Conservation (phyloP, 2,797 vertebrate species). For the Brotogeris chrysoptera region DNA sequence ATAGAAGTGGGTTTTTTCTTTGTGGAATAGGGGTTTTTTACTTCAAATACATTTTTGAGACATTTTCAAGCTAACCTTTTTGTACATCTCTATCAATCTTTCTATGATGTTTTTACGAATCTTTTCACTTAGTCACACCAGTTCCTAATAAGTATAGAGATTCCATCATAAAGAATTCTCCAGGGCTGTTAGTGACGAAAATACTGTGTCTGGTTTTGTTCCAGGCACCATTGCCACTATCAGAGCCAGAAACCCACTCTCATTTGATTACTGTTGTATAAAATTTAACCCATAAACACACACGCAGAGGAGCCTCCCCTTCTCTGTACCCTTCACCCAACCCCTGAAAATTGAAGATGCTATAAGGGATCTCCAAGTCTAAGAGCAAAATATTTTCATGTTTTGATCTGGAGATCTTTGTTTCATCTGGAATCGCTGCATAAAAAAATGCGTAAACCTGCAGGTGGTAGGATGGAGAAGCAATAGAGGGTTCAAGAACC, state of each 20-base stretch:
- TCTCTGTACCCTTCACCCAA: rapidly evolving
- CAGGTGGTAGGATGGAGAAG: not conserved
- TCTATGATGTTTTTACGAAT: not conserved
- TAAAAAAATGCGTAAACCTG: not conserved
- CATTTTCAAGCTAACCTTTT: not conserved
- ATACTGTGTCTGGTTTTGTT: not conserved
- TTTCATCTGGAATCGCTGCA: not conserved
- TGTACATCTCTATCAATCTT: not conserved
- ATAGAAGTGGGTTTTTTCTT: rapidly evolving
- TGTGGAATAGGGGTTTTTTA: not conserved
- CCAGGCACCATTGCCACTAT: not conserved
- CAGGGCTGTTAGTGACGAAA: not conserved
- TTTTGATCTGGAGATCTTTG: not conserved
- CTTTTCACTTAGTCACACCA: not conserved
- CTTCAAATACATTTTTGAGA: not conserved
- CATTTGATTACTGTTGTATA: not conserved
- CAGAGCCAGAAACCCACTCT: not conserved
- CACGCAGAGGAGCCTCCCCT: not conserved
- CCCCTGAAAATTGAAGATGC: not conserved
- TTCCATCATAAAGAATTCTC: not conserved
- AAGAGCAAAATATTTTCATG: not conserved
- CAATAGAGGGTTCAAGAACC: not conserved
- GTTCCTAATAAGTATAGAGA: not conserved
- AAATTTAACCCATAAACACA: not conserved
- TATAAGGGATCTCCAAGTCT: not conserved